Percentiles rank a stretch among this genome's conserved stretches.
Evolutionary conservation across 2,888 invertebrate genomes (phyloP).

Genomic region (Aproaerema taeniolella): DNA sequence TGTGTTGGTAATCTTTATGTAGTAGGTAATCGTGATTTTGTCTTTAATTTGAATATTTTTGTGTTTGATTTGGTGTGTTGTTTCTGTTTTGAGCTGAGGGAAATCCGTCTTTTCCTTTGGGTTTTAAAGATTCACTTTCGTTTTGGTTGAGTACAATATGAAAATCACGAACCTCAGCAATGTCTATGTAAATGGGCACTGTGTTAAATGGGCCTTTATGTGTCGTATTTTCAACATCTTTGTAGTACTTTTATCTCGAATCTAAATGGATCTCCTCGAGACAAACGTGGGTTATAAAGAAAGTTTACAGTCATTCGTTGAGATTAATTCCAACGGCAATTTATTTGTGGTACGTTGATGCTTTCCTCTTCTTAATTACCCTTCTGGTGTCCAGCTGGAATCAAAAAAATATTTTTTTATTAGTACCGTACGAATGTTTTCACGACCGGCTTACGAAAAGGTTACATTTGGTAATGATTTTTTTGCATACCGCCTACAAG

Average conservation of each 20-base stretch:
- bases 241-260: conserved; percentile 14
- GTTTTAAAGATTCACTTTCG: too few species aligned
- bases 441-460: too few species aligned
- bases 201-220: not conserved
- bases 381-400: conserved; percentile 17
- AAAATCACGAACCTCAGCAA: too few species aligned
- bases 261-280: conserved; percentile 17
- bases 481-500: too few species aligned
- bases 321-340: conserved; percentile 14
- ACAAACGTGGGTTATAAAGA: conserved; percentile 12
- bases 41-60: too few species aligned
- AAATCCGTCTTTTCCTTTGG: too few species aligned
- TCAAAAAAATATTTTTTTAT: conserved; percentile 4
- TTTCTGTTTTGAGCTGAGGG: too few species aligned
- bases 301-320: conserved; percentile 12
- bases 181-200: conserved; percentile 5
- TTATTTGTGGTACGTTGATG: conserved; percentile 10
- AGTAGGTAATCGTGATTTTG: too few species aligned
- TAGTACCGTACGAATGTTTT: not conserved
- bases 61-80: too few species aligned
- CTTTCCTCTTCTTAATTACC: conserved; percentile 14
- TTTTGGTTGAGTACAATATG: too few species aligned
- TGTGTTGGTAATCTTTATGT: too few species aligned
- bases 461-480: too few species aligned
- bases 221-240: conserved; percentile 1